Base-by-base conservation (phyloP, 2,113 vertebrate species). In the Martes martes region DNA sequence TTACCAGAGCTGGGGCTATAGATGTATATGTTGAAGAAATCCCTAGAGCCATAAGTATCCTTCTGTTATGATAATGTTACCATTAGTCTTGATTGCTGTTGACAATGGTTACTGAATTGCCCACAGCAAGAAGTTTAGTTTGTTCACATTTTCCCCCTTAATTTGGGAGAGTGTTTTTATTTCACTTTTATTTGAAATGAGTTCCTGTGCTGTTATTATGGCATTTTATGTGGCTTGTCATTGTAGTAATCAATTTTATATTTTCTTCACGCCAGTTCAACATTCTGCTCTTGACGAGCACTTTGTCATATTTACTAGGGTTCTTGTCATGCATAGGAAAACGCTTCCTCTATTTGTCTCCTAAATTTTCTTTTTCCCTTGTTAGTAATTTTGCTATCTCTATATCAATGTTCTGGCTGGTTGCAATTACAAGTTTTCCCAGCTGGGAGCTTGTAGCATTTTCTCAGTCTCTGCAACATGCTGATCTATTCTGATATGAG, bases 401-500 rank as follows among this genome's bases (percentile, higher is more conserved):
- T 96, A 94, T 98, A 98, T 98, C 98, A 98, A 69, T 98, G 97
- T 98, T 98, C 97, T 98, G 98, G 90, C 96, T 99, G 97, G 96
- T 97, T 98, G 98, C 98, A 98, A 99, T 99, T 98, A 98, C 97
- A 98, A 97, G 94, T 97, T 98, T 99, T 98, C 98, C 98, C 98
- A 98, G 92, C 97, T 98, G 98, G 98, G 97, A 98, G 33, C 93
- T 98, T 98, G 94, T 95, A 98, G 97, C 67, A 33, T 97, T 98
- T 98, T 98, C 96, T 97, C 97, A 86, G 96, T 98, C 93, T 97
- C 95, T 95, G 84, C 71, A 73, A 98, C 97, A 97, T 0, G 6
- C 95, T 98, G 98, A 98, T 98, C 86, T 98, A 65, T 98, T 98
- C 97, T 95, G 95, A 98, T 98, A 97, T 76, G 80, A 98, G 78